Base-by-base conservation (phyloP, 2,113 vertebrate genomes). In the Calonectris borealis region DNA sequence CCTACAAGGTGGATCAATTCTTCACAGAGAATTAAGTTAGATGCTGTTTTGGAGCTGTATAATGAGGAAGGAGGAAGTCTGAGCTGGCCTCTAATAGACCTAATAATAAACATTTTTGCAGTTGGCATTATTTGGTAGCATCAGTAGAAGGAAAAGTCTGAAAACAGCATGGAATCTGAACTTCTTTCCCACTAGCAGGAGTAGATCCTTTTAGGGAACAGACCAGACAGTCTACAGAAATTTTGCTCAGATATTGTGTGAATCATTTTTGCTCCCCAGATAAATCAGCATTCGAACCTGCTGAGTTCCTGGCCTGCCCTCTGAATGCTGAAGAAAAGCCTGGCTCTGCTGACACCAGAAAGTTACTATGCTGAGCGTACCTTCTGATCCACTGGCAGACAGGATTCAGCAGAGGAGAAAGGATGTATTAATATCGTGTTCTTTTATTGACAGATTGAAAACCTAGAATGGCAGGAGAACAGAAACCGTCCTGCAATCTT, bases 401-500 rank as follows among this genome's bases (percentile, higher is more conserved):
- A 62, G 62, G 36, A 10, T 27, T 61, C 32, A 9, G n/a, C 54
- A 34, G 31, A 70, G 60, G 44, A 88, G 51, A 60, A 46, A 65
- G 76, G 62, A 52, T 88, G 71, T 85, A 84, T 90, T 88, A 88
- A 90, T 79, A 16, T 9, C 13, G 2, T 77, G 46, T 95, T 97
- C 54, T 96, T 90, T 97, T 95, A 90, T 96, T 97, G 64, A 73
- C 97, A 98, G 98, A 91, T 95, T 95, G 94, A 96, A 97, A 58
- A 85, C 94, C 93, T 98, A 98, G 98, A 97, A 99, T 99, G 98
- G 98, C 98, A 97, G 98, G 98, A 96, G 98, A 98, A 97, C 98
- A 98, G 97, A 99, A 98, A 65, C 98, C 97, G 0, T 98, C 98
- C 94, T 98, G 97, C 96, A 98, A 98, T 89, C 98, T 98, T 79